Percentiles rank a stretch among this genome's conserved stretches.
These are phyloP conservation scores for Peromyscus attwateri DNA, from an alignment of 2,797 vertebrate species.

Conservation along the genomic window DNA sequence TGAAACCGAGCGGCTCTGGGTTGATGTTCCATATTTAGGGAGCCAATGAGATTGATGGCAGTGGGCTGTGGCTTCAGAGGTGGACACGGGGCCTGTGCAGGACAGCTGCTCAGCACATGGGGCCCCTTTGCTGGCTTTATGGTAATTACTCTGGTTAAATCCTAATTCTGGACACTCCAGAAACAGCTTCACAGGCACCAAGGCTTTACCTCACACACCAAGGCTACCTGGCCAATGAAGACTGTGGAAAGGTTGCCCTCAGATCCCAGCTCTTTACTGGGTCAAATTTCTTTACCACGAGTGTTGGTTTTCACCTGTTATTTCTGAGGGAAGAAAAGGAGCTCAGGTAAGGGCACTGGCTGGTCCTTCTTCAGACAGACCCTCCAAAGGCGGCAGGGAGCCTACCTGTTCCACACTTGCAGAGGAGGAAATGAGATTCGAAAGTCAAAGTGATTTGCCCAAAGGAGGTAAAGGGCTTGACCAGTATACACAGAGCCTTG, in stretches of 20 bases:
- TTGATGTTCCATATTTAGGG: not conserved
- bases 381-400: not conserved
- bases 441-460: not conserved
- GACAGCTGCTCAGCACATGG: not conserved
- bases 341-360: not conserved
- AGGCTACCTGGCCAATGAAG: not conserved
- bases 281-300: not conserved
- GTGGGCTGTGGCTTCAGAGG: not conserved
- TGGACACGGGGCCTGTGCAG: not conserved
- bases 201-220: rapidly evolving
- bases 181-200: not conserved
- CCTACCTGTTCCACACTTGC: not conserved
- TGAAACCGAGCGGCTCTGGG: not conserved
- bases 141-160: not conserved
- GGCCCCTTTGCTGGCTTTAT: not conserved
- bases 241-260: not conserved
- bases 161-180: not conserved
- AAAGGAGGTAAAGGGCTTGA: not conserved
- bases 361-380: not conserved
- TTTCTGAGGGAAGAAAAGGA: not conserved
- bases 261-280: not conserved
- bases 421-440: not conserved
- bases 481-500: not conserved
- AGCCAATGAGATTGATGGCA: not conserved
- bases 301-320: not conserved